A percentile compares a stretch with the other conserved stretches of the same genome.
These are phyloP conservation scores for Nerophis lumbriciformis DNA, from an alignment of 2,113 vertebrate genomes.

Conservation along the genomic window DNA sequence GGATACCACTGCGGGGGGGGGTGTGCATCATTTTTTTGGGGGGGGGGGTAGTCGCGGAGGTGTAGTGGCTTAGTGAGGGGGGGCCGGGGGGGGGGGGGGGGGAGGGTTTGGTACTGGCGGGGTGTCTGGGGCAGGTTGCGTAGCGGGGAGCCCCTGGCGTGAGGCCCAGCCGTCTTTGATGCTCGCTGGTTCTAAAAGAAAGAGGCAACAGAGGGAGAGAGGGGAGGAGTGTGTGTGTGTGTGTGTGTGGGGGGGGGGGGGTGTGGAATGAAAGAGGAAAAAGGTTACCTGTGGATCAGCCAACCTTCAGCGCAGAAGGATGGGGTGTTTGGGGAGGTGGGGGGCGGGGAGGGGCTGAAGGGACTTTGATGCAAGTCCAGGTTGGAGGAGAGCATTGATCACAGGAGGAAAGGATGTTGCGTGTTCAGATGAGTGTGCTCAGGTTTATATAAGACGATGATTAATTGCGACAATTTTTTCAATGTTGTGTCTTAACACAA, in stretches of 20 bases:
- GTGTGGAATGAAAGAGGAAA: constrained; percentile 66
- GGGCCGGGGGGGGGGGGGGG: constrained; percentile 26
- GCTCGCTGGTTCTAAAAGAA: constrained; percentile 59
- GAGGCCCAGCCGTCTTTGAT: constrained; percentile 79
- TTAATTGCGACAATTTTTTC: constrained; percentile 35
- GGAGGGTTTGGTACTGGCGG: constrained; percentile 53
- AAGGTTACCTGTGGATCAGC: constrained; percentile 73
- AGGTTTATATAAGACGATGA: constrained; percentile 26
- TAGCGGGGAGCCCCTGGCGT: constrained; percentile 76
- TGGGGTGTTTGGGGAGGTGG: background rate
- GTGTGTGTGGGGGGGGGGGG: constrained; percentile 18
- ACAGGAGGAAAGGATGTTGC: constrained; percentile 24
- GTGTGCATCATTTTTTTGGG: constrained; percentile 19
- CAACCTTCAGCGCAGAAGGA: constrained; percentile 53
- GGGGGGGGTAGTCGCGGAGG: constrained; percentile 20
- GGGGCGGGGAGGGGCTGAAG: constrained; percentile 10
- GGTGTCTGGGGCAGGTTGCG: constrained; percentile 55
- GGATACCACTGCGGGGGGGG: constrained; percentile 27
- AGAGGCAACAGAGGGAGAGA: constrained; percentile 15
- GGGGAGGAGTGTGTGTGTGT: constrained; percentile 9
- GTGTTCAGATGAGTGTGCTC: constrained; percentile 28
- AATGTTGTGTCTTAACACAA: constrained; percentile 27
- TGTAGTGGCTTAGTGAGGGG: constrained; percentile 34
- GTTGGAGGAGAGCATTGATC: constrained; percentile 65
- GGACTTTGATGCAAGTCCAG: constrained; percentile 70